A percentile compares a stretch with the other conserved stretches of the same genome.
phyloP scores from a whole-genome alignment of 2,888 invertebrate species.

The Camptogramma bilineatum region DNA sequence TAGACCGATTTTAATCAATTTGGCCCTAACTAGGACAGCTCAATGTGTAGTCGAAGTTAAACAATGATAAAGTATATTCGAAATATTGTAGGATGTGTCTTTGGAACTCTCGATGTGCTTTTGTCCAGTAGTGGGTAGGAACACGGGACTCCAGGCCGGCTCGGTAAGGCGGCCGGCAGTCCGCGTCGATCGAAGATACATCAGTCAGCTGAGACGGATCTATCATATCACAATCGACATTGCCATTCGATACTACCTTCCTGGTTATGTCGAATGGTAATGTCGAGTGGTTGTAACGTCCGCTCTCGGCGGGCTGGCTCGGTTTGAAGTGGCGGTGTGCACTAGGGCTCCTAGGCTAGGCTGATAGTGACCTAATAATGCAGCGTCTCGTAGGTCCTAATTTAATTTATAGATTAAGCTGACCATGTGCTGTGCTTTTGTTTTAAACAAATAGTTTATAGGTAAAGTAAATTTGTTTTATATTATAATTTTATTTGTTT shows the following conservation, averaged over 20 bases:
- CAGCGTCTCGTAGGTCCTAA: constrained; percentile 76
- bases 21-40: constrained; percentile 80
- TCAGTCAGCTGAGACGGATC: constrained; percentile 13
- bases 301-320: constrained; percentile 24
- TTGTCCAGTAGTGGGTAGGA: constrained; percentile 73
- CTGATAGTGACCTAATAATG: constrained; percentile 69
- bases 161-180: constrained; percentile 10
- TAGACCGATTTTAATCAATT: constrained; percentile 61
- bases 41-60: constrained; percentile 78
- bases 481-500: constrained; percentile 69
- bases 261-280: neutral
- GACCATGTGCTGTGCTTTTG: constrained; percentile 86
- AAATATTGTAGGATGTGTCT: constrained; percentile 80
- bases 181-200: constrained; percentile 39
- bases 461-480: constrained; percentile 79
- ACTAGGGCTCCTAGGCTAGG: constrained; percentile 80
- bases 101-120: constrained; percentile 84
- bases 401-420: constrained; percentile 80
- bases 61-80: constrained; percentile 68
- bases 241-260: neutral
- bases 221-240: neutral
- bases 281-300: neutral
- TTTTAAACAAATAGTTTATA: constrained; percentile 82
- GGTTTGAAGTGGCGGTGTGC: constrained; percentile 60
- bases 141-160: constrained; percentile 19